Evolutionary conservation across 92 coral and sea anemone genomes (phyloP), one percentile per base, ranked within the genome.

Genomic region (Phenganax marumi): DNA sequence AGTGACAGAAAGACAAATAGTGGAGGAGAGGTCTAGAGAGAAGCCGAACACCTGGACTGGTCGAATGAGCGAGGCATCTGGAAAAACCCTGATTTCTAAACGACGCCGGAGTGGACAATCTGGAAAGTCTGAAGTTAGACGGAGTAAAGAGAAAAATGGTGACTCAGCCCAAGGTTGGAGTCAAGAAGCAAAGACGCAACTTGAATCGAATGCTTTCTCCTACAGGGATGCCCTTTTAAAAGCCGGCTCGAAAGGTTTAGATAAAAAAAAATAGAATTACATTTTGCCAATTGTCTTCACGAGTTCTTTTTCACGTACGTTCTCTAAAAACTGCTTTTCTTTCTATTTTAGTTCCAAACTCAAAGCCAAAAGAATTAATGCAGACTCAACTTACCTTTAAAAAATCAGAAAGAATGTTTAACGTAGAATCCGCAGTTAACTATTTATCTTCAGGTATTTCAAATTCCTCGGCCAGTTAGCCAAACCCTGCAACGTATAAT

Each of bases 151-250:
- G 19, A 76, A 43, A 13, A 0, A 76, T 39, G 12, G 81, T 55
- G 81, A 57, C 39, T 19, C 13, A 12, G 60, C 22, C 1, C 22
- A 64, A 86, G 26, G 18, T 24, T 39, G 12, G 72, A 77, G n/a
- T 50, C 10, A 23, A 39, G 52, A 68, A 16, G 48, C 54, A 69
- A n/a, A 46, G 16, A 60, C 26, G 8, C 79, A 19, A 23, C 51
- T 14, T 61, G 61, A 54, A 63, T 17, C 76, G 10, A 81, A 77
- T 79, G 73, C 60, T 8, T 70, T 91, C 60, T 92, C 98, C 6
- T 94, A 94, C 85, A 87, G 98, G 86, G 98, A 94, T 90, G 98
- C 91, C 17, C 83, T 94, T 56, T 82, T 94, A 18, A 91, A 88
- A 81, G 77, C 26, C 47, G 78, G 69, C 16, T 39, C 68, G 7